Base-by-base conservation (phyloP, 2,113 vertebrate genomes). In the Serinus canaria region DNA sequence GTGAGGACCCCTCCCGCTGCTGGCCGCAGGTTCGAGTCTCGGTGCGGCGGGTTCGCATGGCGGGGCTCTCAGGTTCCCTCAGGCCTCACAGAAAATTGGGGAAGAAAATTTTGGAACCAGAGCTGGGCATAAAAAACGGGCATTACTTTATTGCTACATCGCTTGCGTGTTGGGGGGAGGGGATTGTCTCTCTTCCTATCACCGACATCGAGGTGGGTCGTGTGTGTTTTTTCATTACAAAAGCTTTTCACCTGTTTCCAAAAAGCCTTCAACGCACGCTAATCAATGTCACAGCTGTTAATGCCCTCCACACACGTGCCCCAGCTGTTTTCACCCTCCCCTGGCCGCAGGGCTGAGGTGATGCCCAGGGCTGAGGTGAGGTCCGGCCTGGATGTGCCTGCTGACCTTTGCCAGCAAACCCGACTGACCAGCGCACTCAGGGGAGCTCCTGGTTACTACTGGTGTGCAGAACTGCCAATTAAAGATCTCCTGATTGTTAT, bases 261-360 rank as follows among this genome's bases (percentile, higher is more conserved):
- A 20, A 67, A 25, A 21, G 10, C 20, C 2, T 20, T 30, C 16
- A 15, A 8, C 8, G 13, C 6, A 2, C 2, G 2, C 12, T 10
- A 1, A 24, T 66, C 24, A 20, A 2, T 17, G 23, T 24, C 21
- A 31, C 16, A 37, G 13, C 21, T 17, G 11, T 63, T 22, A 25
- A 4, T 35, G 7, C 33, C 1, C 15, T 1, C 4, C 37, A 9
- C 11, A 14, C 11, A 1, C 0, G 11, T 37, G 17, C 2, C 14
- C 4, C 25, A 21, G 7, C 10, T 44, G 1, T 7, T 33, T 13
- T 16, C 33, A 27, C 18, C 28, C 28, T 35, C 18, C 3, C 17
- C 7, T 11, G 33, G 22, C 39, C 39, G 2, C 33, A 22, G 14
- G 68, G 21, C 5, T 1, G 3, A 33, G 53, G 1, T 4, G 23